These are phyloP conservation scores for Periophthalmus magnuspinnatus DNA, from an alignment of 2,797 vertebrate genomes.

Conservation along the genomic window DNA sequence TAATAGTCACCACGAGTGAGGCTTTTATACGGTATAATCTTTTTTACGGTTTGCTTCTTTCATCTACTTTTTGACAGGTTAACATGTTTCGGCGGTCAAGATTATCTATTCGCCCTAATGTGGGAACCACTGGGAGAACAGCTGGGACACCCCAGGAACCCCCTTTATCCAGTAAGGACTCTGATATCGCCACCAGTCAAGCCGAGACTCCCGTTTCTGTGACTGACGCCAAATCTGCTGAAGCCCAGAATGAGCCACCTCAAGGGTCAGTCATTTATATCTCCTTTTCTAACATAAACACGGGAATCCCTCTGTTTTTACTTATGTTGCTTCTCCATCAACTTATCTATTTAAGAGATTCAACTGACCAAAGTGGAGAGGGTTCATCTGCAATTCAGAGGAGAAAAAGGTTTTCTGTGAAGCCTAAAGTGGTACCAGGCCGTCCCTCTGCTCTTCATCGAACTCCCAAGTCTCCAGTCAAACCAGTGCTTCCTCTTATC, in stretches of 20 bases:
- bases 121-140: constrained; percentile 65
- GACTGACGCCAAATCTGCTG: constrained; percentile 24
- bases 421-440: constrained; percentile 78
- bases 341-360: constrained; percentile 64
- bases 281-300: background rate
- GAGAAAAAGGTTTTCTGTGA: constrained; percentile 87
- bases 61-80: constrained; percentile 28
- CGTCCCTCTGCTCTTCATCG: constrained; percentile 52
- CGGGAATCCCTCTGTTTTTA: background rate
- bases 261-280: constrained; percentile 47
- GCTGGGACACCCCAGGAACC: constrained; percentile 56
- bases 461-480: constrained; percentile 64
- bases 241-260: constrained; percentile 22
- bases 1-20: background rate
- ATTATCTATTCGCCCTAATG: constrained; percentile 86
- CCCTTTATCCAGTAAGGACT: constrained; percentile 30
- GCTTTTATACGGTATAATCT: background rate
- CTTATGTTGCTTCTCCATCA: background rate
- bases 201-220: constrained; percentile 14
- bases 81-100: constrained; percentile 89
- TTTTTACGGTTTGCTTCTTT: background rate
- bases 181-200: constrained; percentile 27
- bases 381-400: constrained; percentile 77
- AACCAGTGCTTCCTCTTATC: constrained; percentile 45
- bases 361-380: constrained; percentile 57